Base-by-base conservation (phyloP, 1,140 invertebrate genomes). In the Cylas formicarius region DNA sequence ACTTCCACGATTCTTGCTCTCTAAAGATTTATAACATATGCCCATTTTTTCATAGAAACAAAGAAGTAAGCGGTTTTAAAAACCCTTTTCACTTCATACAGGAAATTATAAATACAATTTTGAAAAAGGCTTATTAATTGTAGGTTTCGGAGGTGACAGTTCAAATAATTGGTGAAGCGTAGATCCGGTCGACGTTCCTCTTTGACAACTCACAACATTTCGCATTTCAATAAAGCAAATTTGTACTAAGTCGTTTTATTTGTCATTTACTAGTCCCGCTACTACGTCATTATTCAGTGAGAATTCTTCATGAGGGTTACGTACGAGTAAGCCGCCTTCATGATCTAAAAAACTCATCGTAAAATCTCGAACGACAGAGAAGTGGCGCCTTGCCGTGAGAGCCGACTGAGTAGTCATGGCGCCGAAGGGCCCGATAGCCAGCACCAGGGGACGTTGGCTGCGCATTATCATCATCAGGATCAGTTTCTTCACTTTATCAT, bases 261-360 rank as follows among this genome's bases (percentile, higher is more conserved):
- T 14, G 8, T 26, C 24, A 28, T 11, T 28, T 1, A 6, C 14
- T 14, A 8, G 27, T 11, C 14, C 14, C 7, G 27, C 27, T 7
- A 11, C 6, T 14, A 7, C 14, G 14, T 1, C 27, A 11, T 6
- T 28, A 28, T 8, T 6, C 4, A 28, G 0, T 28, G 2, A 28
- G 5, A 32, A n/a, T 37, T 7, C 4, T 21, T 37, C 18, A 37
- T 13, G 17, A 40, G 17, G 18, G 37, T 29, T 9, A 40, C 37
- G 20, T 40, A 40, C 10, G 37, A 40, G n/a, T 26, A 26, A n/a
- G 29, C 37, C 13, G 37, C 26, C 19, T 29, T 40, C 5, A 40
- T 11, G 2, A 21, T 40, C 37, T 40, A 21, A 40, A 40, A 40
- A 40, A 14, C 9, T 9, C 10, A 8, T 9, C 10, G 8, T 7